These are phyloP conservation scores for Mastacembelus armatus DNA, from an alignment of 2,797 vertebrate genomes.

Conservation along the genomic window DNA sequence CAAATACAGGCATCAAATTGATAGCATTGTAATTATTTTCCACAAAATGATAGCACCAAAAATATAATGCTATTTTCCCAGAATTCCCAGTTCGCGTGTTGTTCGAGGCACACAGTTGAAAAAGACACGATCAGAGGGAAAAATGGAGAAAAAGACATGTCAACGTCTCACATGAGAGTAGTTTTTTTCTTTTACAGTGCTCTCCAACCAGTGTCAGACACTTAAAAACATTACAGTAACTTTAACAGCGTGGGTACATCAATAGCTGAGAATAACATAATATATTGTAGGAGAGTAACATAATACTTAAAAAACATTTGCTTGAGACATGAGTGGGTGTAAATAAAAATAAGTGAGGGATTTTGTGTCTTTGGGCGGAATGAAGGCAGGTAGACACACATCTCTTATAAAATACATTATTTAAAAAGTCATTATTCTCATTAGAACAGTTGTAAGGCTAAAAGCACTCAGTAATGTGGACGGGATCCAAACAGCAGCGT, in stretches of 20 bases:
- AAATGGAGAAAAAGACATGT: constrained; percentile 4
- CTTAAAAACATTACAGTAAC: constrained; percentile 34
- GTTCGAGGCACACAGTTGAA: constrained; percentile 75
- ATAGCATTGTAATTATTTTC: constrained; percentile 62
- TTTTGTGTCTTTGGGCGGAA: constrained; percentile 65
- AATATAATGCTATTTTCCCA: constrained; percentile 71
- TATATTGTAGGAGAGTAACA: constrained; percentile 56
- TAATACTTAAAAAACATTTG: constrained; percentile 40
- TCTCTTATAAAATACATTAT: constrained; percentile 49
- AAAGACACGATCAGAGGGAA: constrained; percentile 25
- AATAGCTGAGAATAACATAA: constrained; percentile 61
- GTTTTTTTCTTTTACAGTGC: constrained; percentile 27
- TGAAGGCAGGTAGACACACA: constrained; percentile 55
- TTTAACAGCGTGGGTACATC: constrained; percentile 37
- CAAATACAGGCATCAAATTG: constrained; percentile 80
- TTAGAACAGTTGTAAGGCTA: constrained; percentile 55
- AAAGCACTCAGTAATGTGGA: constrained; percentile 39
- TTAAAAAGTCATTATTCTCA: constrained; percentile 33
- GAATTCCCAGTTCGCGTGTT: constrained; percentile 46
- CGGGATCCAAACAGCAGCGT: constrained; percentile 39
- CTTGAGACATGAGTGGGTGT: constrained; percentile 1
- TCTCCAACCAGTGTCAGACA: constrained; percentile 68
- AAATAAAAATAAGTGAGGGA: constrained; percentile 30
- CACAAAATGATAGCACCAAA: constrained; percentile 82
- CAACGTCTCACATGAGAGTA: no score